A percentile compares a stretch with the other conserved stretches of the same genome.
Conservation (phyloP, 2,113 vertebrate genomes). For the Myotis lucifugus region DNA sequence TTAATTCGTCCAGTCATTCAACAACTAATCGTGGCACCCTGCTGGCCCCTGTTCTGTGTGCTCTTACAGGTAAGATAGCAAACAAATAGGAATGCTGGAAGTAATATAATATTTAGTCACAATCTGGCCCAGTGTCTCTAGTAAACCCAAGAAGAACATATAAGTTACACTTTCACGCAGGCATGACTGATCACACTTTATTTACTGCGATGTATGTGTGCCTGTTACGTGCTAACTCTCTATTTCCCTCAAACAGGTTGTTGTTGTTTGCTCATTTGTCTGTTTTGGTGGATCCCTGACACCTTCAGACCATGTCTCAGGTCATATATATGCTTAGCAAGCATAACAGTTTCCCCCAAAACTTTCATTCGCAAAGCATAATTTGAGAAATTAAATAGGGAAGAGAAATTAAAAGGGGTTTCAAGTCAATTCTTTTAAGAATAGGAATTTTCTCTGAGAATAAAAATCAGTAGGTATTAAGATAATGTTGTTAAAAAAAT, state of each 20-base stretch:
- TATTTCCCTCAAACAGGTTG: neutral
- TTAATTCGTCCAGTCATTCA: neutral
- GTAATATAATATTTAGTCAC: neutral
- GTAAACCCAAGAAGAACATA: neutral
- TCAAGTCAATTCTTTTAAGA: constrained; percentile 14
- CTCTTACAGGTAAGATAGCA: neutral
- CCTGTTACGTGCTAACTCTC: neutral
- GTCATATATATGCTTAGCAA: neutral
- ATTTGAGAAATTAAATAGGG: constrained; percentile 35
- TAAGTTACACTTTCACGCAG: neutral
- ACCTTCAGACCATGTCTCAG: neutral
- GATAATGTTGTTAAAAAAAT: neutral
- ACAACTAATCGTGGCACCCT: neutral
- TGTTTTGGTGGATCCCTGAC: neutral
- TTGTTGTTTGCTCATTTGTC: neutral
- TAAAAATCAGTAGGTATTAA: constrained; percentile 31
- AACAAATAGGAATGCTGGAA: neutral
- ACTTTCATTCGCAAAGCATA: neutral
- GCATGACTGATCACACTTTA: neutral
- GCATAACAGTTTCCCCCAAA: neutral
- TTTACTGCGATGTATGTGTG: neutral
- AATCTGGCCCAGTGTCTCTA: neutral
- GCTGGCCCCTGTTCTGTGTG: neutral
- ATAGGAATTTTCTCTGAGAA: constrained; percentile 23
- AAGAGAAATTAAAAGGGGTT: neutral